Conservation (phyloP, 2,888 invertebrate genomes). For the Rugalucina vietnamica region DNA sequence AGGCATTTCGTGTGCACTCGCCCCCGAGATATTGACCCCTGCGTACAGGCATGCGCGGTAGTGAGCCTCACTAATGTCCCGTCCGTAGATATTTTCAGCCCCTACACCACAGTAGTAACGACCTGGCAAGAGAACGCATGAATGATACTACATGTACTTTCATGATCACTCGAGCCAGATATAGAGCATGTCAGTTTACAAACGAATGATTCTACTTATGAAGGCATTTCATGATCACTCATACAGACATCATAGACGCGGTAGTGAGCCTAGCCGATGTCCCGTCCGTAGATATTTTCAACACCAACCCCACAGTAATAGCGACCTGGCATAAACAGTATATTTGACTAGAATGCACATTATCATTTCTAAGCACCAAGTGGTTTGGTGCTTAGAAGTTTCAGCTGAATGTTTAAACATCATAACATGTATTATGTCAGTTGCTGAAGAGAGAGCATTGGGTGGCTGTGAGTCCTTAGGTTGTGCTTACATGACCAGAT, state of each 20-base stretch:
- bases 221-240: conserved; percentile 99
- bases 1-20: conserved; percentile 99
- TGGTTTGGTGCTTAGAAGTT: no score
- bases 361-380: no score
- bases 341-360: no score
- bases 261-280: conserved; percentile 98
- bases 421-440: no score
- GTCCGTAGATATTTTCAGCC: conserved; percentile 96
- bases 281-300: conserved; percentile 96
- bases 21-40: conserved; percentile 95
- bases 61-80: conserved; percentile 98
- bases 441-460: no score
- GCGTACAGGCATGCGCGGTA: conserved; percentile 97
- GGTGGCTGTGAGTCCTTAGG: no score
- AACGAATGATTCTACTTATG: no score
- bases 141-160: no score
- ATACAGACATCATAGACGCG: conserved; percentile 95
- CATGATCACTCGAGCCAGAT: no score
- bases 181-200: no score
- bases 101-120: conserved; percentile 99
- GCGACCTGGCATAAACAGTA: conserved; percentile 92
- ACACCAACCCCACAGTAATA: conserved; percentile 99
- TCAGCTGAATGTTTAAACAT: no score
- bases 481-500: no score
- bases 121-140: conserved; percentile 85